Evolutionary conservation across 2,113 vertebrate species (phyloP).

Genomic region (Dinomys branickii): DNA sequence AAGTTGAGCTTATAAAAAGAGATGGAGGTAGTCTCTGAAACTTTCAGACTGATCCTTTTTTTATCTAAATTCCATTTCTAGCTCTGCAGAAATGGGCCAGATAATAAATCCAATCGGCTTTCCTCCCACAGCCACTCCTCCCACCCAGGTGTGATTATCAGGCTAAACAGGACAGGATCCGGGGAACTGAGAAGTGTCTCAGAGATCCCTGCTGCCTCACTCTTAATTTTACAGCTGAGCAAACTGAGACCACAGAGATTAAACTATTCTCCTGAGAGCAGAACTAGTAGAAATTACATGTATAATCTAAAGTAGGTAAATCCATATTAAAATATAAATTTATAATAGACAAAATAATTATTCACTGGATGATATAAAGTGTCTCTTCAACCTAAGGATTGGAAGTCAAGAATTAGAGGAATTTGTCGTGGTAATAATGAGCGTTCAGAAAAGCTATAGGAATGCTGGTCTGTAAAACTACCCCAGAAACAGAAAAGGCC

Average conservation of each 20-base stretch:
- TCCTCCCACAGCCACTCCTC: background rate
- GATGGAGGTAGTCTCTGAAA: background rate
- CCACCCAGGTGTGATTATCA: background rate
- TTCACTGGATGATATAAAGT: background rate
- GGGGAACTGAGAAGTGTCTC: background rate
- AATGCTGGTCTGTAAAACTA: background rate
- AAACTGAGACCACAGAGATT: background rate
- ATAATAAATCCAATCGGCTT: conserved; percentile 33
- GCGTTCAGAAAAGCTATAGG: background rate
- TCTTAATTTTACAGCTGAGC: background rate
- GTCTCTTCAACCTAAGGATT: background rate
- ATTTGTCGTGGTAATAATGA: accelerated
- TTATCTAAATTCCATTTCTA: conserved; percentile 59
- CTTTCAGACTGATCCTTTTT: conserved; percentile 45
- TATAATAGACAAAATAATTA: background rate
- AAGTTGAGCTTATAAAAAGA: conserved; percentile 53
- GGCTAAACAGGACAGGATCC: background rate
- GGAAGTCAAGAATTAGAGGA: background rate
- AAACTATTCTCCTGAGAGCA: background rate
- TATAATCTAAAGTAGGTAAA: background rate
- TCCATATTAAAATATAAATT: background rate
- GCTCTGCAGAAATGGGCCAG: conserved; percentile 25
- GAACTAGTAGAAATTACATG: background rate
- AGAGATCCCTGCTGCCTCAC: background rate
- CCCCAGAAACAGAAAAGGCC: background rate